Percentiles rank a stretch among this genome's conserved stretches.
phyloP scores from a whole-genome alignment of 1,140 invertebrate species.

The Drosophila quadrilineata region DNA sequence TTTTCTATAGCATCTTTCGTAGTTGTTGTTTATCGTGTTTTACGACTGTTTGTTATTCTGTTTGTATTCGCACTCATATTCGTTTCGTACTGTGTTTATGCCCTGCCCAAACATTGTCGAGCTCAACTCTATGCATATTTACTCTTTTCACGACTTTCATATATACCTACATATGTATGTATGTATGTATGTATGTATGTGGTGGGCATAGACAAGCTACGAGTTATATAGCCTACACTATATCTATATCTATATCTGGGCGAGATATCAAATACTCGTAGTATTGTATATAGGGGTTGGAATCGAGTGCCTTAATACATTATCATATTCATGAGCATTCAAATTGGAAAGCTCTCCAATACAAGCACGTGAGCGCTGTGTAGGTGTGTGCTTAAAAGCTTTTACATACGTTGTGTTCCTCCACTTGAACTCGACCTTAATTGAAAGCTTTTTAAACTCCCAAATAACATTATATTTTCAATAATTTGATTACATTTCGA shows the following conservation, averaged over 20 bases:
- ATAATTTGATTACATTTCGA: too few relatives aligned
- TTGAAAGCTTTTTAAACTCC: too few relatives aligned
- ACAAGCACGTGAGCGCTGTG: not conserved
- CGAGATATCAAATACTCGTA: constrained; percentile 20
- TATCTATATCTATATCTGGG: too few relatives aligned
- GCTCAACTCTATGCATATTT: constrained; percentile 59
- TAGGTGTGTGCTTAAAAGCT: constrained; percentile 8
- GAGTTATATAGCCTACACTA: too few relatives aligned
- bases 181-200: too few relatives aligned
- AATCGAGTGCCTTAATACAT: constrained; percentile 8
- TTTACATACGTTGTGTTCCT: not conserved
- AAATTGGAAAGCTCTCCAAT: constrained; percentile 15
- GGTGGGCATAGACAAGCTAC: too few relatives aligned
- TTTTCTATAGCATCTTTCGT: constrained; percentile 46
- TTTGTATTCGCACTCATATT: too few relatives aligned
- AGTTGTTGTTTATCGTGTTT: constrained; percentile 35
- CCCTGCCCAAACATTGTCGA: constrained; percentile 67
- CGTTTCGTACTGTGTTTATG: constrained; percentile 25
- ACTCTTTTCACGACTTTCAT: constrained; percentile 48
- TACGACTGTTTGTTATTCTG: constrained; percentile 61
- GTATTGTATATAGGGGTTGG: not conserved
- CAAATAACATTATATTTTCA: too few relatives aligned
- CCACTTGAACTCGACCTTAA: not conserved
- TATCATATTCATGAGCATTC: constrained; percentile 19
- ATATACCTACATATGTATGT: too few relatives aligned